These are phyloP conservation scores for Anorthoa munda DNA, from an alignment of 2,888 invertebrate genomes.

Conservation along the genomic window DNA sequence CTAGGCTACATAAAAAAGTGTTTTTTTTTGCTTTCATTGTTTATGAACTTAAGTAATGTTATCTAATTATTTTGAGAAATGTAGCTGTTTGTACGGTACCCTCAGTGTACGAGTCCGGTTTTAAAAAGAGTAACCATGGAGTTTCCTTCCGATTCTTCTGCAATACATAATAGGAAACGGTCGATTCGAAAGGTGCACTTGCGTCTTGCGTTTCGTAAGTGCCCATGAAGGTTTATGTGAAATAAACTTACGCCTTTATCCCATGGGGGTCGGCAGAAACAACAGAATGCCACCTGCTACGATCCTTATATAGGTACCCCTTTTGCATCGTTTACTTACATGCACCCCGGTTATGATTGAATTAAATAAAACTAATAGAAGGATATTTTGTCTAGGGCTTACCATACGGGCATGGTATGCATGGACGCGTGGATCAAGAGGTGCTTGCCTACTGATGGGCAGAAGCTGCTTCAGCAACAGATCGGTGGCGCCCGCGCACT, in stretches of 20 bases:
- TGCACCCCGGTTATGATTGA: too few species aligned
- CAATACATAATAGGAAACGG: neutral
- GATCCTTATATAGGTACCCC: too few species aligned
- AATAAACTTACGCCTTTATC: too few species aligned
- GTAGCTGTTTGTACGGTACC: too few species aligned
- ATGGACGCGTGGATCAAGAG: constrained; percentile 87
- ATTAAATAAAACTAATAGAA: neutral
- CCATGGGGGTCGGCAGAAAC: too few species aligned
- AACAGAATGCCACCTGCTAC: too few species aligned
- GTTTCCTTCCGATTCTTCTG: neutral
- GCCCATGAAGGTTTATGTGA: neutral
- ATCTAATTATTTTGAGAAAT: too few species aligned
- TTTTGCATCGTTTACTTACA: too few species aligned
- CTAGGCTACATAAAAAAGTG: too few species aligned
- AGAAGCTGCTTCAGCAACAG: constrained; percentile 84
- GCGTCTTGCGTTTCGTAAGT: neutral
- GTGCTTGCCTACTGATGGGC: constrained; percentile 86
- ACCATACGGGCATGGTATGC: constrained; percentile 86
- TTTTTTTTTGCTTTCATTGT: too few species aligned
- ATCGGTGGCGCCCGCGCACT: constrained; percentile 85
- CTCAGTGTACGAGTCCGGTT: too few species aligned
- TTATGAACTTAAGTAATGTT: too few species aligned
- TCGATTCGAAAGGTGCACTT: neutral
- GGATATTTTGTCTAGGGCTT: constrained; percentile 76
- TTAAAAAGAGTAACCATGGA: neutral